These are phyloP conservation scores for Sarcophaga subvicina DNA, from an alignment of 2,888 invertebrate species.

Conservation along the genomic window DNA sequence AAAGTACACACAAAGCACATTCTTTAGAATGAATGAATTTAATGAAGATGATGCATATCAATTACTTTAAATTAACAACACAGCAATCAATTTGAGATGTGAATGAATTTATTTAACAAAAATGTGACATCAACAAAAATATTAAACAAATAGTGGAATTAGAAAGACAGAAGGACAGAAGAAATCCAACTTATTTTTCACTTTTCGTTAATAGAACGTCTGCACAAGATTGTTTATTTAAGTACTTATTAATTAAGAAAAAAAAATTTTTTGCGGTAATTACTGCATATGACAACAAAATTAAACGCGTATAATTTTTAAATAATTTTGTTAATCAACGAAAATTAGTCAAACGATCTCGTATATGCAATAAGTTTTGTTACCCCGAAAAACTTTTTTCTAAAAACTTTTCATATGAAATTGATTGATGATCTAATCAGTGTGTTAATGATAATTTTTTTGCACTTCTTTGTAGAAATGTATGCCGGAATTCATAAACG, in stretches of 20 bases:
- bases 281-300: no score
- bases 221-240: no score
- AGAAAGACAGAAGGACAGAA: background rate
- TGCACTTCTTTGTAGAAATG: constrained; percentile 87
- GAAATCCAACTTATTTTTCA: background rate
- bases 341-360: no score
- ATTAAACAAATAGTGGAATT: background rate
- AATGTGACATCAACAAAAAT: constrained; percentile 47
- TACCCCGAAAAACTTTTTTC: no score
- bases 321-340: no score
- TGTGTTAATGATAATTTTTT: constrained; percentile 11
- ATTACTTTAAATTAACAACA: constrained; percentile 44
- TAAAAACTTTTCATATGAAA: background rate
- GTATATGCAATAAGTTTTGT: no score
- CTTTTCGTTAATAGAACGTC: no score
- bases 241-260: no score
- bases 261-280: no score
- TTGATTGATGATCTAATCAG: constrained; percentile 31
- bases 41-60: constrained; percentile 36
- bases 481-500: constrained; percentile 97
- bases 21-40: constrained; percentile 7
- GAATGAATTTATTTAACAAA: constrained; percentile 38
- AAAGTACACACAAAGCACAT: background rate
- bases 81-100: constrained; percentile 12
- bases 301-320: no score